Evolutionary conservation across 2,888 invertebrate species (phyloP).

Genomic region (Brachynemurus nebulosus): DNA sequence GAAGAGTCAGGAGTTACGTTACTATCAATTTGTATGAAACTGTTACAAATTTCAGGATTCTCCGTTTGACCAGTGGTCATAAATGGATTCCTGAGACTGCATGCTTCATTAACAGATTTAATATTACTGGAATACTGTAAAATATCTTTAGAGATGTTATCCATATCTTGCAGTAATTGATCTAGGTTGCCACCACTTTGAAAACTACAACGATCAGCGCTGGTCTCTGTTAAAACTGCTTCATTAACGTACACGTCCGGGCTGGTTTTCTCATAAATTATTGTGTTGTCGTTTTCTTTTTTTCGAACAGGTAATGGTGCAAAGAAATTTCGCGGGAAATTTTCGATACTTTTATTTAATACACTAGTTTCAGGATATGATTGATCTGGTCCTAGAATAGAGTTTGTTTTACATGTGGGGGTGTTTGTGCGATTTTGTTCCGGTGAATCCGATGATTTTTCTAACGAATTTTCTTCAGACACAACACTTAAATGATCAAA

Average conservation of each 20-base stretch:
- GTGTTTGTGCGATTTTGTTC: slow-evolving; percentile 1
- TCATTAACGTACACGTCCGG: slow-evolving; percentile 12
- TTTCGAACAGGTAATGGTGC: slow-evolving; percentile 25
- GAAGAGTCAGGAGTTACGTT: slow-evolving; percentile 2
- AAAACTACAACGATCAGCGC: slow-evolving; percentile 26
- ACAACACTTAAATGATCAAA: slow-evolving; percentile 67
- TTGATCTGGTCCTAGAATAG: slow-evolving; percentile 29
- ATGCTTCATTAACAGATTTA: background rate
- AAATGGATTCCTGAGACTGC: background rate
- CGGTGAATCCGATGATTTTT: slow-evolving; percentile 24
- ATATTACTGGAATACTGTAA: slow-evolving; percentile 17
- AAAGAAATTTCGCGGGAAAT: slow-evolving; percentile 32
- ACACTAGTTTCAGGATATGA: slow-evolving; percentile 25
- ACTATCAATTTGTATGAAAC: slow-evolving; percentile 1
- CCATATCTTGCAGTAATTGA: slow-evolving; percentile 52
- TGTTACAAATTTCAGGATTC: background rate
- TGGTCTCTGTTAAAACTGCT: background rate
- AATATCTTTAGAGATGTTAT: slow-evolving; percentile 37
- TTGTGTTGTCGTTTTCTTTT: slow-evolving; percentile 13
- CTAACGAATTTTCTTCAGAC: slow-evolving; percentile 49
- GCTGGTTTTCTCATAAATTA: slow-evolving; percentile 16
- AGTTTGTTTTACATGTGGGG: slow-evolving; percentile 23
- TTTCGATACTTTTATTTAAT: background rate
- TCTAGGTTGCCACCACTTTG: slow-evolving; percentile 51
- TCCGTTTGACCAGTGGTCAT: background rate